Evolutionary conservation across 2,113 vertebrate species (phyloP).

Genomic region (Psephotus haematonotus): DNA sequence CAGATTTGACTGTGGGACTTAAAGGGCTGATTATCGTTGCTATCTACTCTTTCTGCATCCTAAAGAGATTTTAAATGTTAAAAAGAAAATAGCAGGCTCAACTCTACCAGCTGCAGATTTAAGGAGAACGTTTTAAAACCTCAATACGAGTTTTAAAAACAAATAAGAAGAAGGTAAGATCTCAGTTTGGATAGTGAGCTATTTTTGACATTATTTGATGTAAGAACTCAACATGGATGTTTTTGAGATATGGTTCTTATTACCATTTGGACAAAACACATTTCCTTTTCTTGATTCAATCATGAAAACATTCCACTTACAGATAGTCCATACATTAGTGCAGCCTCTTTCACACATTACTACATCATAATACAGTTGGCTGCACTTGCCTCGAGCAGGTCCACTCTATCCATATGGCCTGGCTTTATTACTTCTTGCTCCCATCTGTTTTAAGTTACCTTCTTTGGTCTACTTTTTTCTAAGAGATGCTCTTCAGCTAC

Average conservation of each 20-base stretch:
- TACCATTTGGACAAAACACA: slow-evolving; percentile 34
- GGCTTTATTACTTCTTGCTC: neutral
- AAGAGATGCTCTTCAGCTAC: neutral
- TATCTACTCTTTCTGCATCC: neutral
- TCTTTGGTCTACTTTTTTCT: neutral
- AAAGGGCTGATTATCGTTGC: neutral
- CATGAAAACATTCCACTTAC: slow-evolving; percentile 36
- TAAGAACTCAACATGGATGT: neutral
- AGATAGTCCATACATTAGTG: slow-evolving; percentile 21
- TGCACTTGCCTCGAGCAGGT: neutral
- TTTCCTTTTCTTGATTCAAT: slow-evolving; percentile 58
- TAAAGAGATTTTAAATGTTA: neutral
- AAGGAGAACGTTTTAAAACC: neutral
- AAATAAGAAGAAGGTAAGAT: slow-evolving; percentile 17
- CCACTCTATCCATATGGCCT: slow-evolving; percentile 5
- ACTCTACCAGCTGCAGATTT: neutral
- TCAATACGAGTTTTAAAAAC: neutral
- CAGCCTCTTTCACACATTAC: slow-evolving; percentile 59
- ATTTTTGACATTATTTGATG: neutral
- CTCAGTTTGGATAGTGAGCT: neutral
- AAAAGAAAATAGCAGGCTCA: neutral
- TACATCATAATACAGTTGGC: slow-evolving; percentile 47
- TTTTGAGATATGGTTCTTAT: slow-evolving; percentile 49
- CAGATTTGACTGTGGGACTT: neutral
- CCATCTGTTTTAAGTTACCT: slow-evolving; percentile 47